Conservation (phyloP, 1,140 invertebrate species). For the Caerostris extrusa region DNA sequence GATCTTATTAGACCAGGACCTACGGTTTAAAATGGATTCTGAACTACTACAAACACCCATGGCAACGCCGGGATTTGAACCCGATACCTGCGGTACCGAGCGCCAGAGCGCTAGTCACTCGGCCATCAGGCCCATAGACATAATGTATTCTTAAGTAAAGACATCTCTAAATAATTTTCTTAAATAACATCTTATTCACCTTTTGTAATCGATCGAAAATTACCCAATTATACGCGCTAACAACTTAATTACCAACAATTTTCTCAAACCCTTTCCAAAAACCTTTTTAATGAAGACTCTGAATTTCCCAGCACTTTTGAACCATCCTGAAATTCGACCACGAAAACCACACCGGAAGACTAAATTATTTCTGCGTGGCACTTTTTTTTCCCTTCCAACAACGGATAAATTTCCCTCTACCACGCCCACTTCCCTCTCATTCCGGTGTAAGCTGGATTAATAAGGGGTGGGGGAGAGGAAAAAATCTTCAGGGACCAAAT, state of each 20-base stretch:
- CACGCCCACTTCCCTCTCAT: neutral
- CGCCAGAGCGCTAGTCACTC: no score
- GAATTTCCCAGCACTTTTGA: neutral
- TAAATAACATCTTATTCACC: no score
- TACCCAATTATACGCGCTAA: neutral
- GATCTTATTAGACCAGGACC: no score
- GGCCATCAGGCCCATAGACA: no score
- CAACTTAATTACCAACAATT: neutral
- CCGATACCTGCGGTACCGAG: no score
- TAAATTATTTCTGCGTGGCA: slow-evolving; percentile 6
- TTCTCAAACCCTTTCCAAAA: neutral
- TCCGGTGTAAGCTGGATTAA: neutral
- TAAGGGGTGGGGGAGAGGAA: no score
- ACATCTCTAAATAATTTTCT: no score
- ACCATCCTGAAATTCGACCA: neutral
- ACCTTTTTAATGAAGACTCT: neutral
- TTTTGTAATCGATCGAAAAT: neutral
- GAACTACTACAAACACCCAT: no score
- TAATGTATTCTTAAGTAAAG: no score
- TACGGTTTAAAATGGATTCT: no score
- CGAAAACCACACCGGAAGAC: neutral
- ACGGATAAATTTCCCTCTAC: neutral
- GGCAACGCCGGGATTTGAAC: no score
- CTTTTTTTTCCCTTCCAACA: slow-evolving; percentile 6
- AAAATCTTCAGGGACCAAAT: neutral